Conservation (phyloP, 2,113 vertebrate species). For the Hipposideros armiger region DNA sequence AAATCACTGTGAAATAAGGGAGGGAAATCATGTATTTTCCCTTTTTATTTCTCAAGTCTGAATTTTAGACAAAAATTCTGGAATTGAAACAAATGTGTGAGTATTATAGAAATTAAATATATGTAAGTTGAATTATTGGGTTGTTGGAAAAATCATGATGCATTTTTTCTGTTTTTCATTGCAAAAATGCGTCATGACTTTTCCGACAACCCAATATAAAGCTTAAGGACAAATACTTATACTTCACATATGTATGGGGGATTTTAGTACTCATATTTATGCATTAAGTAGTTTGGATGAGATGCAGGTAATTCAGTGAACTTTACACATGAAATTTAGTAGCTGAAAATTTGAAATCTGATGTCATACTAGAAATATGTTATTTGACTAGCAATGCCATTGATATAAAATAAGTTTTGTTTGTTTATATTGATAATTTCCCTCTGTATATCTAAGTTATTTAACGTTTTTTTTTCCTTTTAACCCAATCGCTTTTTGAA, state of each 20-base stretch:
- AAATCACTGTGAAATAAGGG: not conserved
- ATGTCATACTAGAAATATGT: not conserved
- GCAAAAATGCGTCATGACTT: too few relatives aligned
- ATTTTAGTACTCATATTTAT: not conserved
- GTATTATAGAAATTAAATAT: not conserved
- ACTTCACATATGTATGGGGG: not conserved
- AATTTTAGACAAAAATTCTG: not conserved
- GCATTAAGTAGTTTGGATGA: not conserved
- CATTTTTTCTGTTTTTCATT: too few relatives aligned
- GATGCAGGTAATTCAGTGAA: not conserved
- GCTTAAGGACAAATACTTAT: not conserved
- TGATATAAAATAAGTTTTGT: not conserved
- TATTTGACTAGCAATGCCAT: not conserved
- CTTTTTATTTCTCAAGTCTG: not conserved
- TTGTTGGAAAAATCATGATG: too few relatives aligned
- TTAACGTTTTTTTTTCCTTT: not conserved
- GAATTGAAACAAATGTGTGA: not conserved
- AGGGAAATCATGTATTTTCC: not conserved
- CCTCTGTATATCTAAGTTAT: not conserved
- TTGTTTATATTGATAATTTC: not conserved
- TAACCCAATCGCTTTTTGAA: not conserved
- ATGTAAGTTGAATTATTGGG: not conserved
- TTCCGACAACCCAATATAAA: not conserved
- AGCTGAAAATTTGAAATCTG: not conserved
- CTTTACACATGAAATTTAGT: not conserved